Percentiles rank a stretch among this genome's conserved stretches.
These are phyloP conservation scores for Coelopa pilipes DNA, from an alignment of 2,888 invertebrate genomes.

Conservation along the genomic window DNA sequence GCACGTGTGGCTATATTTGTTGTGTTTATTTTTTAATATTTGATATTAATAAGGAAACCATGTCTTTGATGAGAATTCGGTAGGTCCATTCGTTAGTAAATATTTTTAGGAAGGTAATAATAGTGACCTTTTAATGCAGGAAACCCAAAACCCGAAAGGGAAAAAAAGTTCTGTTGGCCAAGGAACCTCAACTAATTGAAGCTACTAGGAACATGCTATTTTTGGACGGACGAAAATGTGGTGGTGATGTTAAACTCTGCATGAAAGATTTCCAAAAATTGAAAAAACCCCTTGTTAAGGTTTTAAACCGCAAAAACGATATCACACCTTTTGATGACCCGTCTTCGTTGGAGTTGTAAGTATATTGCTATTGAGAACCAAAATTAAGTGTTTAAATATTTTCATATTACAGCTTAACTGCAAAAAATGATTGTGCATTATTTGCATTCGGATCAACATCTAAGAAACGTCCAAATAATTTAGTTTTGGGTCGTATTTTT, in stretches of 20 bases:
- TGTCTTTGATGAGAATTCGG: slow-evolving; percentile 65
- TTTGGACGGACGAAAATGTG: slow-evolving; percentile 84
- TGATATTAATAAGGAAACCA: slow-evolving; percentile 41
- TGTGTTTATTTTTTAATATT: background rate
- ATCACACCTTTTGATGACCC: slow-evolving; percentile 93
- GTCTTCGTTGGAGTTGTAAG: slow-evolving; percentile 80
- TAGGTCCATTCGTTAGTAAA: slow-evolving; percentile 39
- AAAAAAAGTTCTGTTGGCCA: slow-evolving; percentile 82
- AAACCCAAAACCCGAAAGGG: slow-evolving; percentile 91
- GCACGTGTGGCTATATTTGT: slow-evolving; percentile 1
- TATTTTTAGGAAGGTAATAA: background rate
- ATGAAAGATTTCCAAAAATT: slow-evolving; percentile 88
- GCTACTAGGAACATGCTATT: slow-evolving; percentile 86
- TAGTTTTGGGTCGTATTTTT: slow-evolving; percentile 88
- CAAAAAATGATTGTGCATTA: slow-evolving; percentile 87
- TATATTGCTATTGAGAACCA: slow-evolving; percentile 65
- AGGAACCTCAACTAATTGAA: slow-evolving; percentile 90
- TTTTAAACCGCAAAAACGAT: slow-evolving; percentile 84
- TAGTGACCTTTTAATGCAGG: slow-evolving; percentile 68
- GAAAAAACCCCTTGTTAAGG: slow-evolving; percentile 86
- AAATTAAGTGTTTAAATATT: background rate
- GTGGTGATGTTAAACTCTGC: slow-evolving; percentile 75
- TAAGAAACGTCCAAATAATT: slow-evolving; percentile 94
- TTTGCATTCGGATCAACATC: slow-evolving; percentile 92
- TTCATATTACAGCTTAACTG: slow-evolving; percentile 69